Percentiles rank a stretch among this genome's conserved stretches.
These are phyloP conservation scores for Caenorhabditis sp. DNA, from an alignment of 2,888 invertebrate genomes.

Conservation along the genomic window DNA sequence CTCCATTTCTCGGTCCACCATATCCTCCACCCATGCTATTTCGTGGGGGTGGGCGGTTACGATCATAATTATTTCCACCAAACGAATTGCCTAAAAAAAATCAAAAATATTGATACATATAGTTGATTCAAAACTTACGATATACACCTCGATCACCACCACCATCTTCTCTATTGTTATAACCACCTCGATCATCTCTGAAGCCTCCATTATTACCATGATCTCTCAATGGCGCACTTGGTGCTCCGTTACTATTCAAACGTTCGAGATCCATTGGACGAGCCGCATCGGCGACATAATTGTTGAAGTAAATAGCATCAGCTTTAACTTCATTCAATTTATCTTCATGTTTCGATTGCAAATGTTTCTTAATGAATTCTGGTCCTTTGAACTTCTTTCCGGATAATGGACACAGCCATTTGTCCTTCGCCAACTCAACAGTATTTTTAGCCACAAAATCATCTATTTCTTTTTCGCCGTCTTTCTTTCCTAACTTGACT, in stretches of 20 bases:
- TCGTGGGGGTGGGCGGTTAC: slow-evolving; percentile 14
- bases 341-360: slow-evolving; percentile 94
- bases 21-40: slow-evolving; percentile 38
- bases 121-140: slow-evolving; percentile 7
- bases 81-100: slow-evolving; percentile 30
- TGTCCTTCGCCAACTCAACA: slow-evolving; percentile 94
- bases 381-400: slow-evolving; percentile 99
- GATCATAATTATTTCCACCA: slow-evolving; percentile 20
- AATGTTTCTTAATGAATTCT: slow-evolving; percentile 97
- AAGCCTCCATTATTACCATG: slow-evolving; percentile 13
- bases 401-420: slow-evolving; percentile 96
- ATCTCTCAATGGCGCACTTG: background rate
- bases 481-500: slow-evolving; percentile 84
- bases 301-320: slow-evolving; percentile 95
- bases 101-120: background rate
- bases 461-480: slow-evolving; percentile 82
- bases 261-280: slow-evolving; percentile 86
- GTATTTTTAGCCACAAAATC: slow-evolving; percentile 95
- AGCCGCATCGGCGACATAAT: slow-evolving; percentile 89
- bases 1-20: slow-evolving; percentile 65
- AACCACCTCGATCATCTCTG: slow-evolving; percentile 27
- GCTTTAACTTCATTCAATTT: slow-evolving; percentile 96
- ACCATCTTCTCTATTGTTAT: slow-evolving; percentile 23
- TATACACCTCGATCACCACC: slow-evolving; percentile 28
- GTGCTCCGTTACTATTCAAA: background rate